Conservation (phyloP, 2,888 invertebrate species). For the Machimus rusticus region DNA sequence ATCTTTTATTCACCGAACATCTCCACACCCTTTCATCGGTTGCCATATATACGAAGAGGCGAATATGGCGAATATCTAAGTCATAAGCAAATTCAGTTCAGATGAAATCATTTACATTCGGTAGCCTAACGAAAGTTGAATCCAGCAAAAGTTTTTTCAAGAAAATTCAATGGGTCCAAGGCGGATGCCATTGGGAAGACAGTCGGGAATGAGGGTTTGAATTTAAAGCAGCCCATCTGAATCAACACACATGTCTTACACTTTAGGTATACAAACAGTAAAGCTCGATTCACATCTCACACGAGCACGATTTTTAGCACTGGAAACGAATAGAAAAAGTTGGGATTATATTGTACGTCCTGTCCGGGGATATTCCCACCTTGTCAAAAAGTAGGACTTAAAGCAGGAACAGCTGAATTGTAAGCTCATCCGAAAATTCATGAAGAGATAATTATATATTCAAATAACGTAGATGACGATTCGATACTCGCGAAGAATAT, state of each 20-base stretch:
- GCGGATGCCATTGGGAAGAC: not conserved
- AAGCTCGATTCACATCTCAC: not conserved
- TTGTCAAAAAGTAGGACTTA: not conserved
- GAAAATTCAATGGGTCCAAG: conserved; percentile 8
- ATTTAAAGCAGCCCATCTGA: conserved; percentile 15
- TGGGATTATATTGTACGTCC: not conserved
- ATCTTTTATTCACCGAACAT: not conserved
- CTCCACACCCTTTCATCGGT: not conserved
- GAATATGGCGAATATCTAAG: not conserved
- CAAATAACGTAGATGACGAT: conserved; percentile 26
- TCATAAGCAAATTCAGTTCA: conserved; percentile 6
- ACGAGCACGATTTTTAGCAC: not conserved
- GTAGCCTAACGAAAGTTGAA: conserved; percentile 15
- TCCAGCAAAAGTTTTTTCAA: conserved; percentile 2
- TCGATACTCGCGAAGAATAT: not conserved
- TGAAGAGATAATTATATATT: conserved; percentile 16
- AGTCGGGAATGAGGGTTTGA: conserved; percentile 16
- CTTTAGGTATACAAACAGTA: not conserved
- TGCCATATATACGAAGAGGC: not conserved
- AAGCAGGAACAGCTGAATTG: not conserved
- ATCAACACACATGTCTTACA: conserved; percentile 5
- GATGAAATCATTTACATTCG: conserved; percentile 16
- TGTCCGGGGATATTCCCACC: not conserved
- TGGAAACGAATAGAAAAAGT: not conserved
- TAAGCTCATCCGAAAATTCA: not conserved